Conservation (phyloP, 2,797 vertebrate species). For the Galaxias olidus region DNA sequence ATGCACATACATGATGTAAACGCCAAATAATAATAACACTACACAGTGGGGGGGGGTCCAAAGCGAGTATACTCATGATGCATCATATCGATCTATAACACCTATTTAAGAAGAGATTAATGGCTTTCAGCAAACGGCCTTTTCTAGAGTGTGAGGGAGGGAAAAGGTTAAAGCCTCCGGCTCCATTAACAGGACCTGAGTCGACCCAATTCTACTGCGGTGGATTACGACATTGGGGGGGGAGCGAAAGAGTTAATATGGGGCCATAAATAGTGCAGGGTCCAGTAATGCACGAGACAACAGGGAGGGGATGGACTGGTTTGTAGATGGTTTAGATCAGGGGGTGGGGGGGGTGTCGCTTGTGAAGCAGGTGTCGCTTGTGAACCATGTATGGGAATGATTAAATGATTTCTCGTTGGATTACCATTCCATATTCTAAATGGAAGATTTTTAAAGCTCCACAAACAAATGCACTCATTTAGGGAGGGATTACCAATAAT, state of each 20-base stretch:
- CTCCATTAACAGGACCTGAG: constrained; percentile 60
- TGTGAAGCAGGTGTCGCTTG: constrained; percentile 31
- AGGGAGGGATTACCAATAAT: constrained; percentile 80
- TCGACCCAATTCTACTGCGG: constrained; percentile 58
- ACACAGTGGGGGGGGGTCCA: constrained; percentile 36
- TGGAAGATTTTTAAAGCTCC: constrained; percentile 79
- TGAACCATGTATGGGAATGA: constrained; percentile 63
- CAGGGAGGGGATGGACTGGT: neutral
- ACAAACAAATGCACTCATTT: constrained; percentile 85
- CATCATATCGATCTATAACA: constrained; percentile 46
- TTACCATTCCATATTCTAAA: constrained; percentile 86
- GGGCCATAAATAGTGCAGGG: constrained; percentile 47
- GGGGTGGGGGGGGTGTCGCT: constrained; percentile 40
- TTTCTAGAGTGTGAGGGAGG: constrained; percentile 35
- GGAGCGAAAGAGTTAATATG: constrained; percentile 23
- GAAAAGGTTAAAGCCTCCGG: constrained; percentile 58
- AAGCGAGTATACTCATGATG: constrained; percentile 40
- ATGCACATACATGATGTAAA: neutral
- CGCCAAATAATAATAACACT: constrained; percentile 36
- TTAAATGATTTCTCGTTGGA: constrained; percentile 76
- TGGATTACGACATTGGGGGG: constrained; percentile 66
- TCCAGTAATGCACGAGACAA: constrained; percentile 45
- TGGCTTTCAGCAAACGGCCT: constrained; percentile 50
- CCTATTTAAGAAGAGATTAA: constrained; percentile 60
- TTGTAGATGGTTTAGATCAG: constrained; percentile 12